Conservation (phyloP, 64 coral and sea anemone genomes). For the Pocillopora verrucosa region DNA sequence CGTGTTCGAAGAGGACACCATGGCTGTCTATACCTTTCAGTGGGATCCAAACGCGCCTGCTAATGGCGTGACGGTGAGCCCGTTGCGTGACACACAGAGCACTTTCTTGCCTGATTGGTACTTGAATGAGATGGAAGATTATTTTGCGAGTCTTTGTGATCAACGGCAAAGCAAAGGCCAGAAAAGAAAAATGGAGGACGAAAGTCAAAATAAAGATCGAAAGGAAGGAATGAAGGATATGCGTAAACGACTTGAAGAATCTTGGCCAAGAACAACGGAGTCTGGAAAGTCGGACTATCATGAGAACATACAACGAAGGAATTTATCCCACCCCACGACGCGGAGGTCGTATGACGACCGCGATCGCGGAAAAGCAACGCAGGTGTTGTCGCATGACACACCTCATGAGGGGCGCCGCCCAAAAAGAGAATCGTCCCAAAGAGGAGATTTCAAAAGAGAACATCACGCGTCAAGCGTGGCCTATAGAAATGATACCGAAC, state of each 20-base stretch:
- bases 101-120: conserved; percentile 25
- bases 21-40: neutral
- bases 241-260: neutral
- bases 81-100: neutral
- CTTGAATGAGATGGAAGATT: conserved; percentile 21
- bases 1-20: neutral
- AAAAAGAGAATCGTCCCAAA: too few species aligned
- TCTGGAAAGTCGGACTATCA: too few species aligned
- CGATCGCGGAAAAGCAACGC: too few species aligned
- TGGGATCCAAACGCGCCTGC: conserved; percentile 23
- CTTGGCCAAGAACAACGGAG: neutral
- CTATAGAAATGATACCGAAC: too few species aligned
- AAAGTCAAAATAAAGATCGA: neutral
- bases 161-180: neutral
- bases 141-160: neutral
- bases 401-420: too few species aligned
- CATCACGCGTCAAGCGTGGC: too few species aligned
- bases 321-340: too few species aligned
- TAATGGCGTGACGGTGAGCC: neutral
- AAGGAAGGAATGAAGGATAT: neutral
- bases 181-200: neutral
- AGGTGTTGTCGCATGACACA: too few species aligned
- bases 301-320: too few species aligned
- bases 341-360: too few species aligned
- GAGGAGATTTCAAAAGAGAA: too few species aligned